A percentile compares a stretch with the other conserved stretches of the same genome.
Conservation (phyloP, 2,113 vertebrate species). For the Halcyon senegalensis region DNA sequence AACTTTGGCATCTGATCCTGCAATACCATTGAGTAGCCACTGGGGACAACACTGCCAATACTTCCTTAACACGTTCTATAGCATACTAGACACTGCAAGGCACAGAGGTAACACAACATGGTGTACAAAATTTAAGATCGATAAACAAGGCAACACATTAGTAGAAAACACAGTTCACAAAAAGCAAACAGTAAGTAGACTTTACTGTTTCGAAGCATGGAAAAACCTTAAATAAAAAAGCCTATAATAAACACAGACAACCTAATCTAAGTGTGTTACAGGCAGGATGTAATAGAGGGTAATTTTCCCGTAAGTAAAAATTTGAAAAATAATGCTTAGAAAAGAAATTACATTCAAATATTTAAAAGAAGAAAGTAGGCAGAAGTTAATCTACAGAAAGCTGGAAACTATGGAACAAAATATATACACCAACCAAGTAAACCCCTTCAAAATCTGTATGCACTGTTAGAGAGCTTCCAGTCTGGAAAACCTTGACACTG, state of each 20-base stretch:
- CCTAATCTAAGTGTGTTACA: not conserved
- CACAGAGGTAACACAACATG: not conserved
- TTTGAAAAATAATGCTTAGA: not conserved
- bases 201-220: not conserved
- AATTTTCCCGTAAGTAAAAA: not conserved
- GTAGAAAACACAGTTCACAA: not conserved
- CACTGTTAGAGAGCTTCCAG: not conserved
- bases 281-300: not conserved
- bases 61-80: not conserved
- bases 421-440: not conserved
- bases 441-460: not conserved
- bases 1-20: not conserved
- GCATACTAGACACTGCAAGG: not conserved
- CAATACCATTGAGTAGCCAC: accelerated
- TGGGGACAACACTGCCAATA: not conserved
- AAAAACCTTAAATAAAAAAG: not conserved
- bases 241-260: not conserved
- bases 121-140: not conserved
- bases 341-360: not conserved
- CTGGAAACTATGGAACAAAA: not conserved
- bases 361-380: not conserved
- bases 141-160: not conserved
- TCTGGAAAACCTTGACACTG: not conserved
- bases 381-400: not conserved
- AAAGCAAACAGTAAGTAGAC: not conserved